Evolutionary conservation across 2,888 invertebrate species (phyloP).

Genomic region (Linyphia triangularis): DNA sequence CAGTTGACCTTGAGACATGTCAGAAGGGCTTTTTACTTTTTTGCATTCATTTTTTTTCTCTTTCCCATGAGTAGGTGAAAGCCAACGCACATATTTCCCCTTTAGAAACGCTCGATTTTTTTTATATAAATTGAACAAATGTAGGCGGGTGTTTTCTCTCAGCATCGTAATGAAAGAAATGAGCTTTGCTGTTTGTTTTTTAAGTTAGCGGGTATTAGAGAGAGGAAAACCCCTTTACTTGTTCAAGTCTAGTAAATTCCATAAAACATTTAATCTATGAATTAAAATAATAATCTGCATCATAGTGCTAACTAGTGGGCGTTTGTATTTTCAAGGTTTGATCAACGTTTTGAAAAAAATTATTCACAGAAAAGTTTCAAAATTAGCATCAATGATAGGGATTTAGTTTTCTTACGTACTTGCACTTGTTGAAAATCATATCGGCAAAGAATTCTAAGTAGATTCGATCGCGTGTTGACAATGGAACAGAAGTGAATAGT

Average conservation of each 20-base stretch:
- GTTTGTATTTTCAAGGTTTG: too few relatives aligned
- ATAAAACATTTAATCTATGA: background rate
- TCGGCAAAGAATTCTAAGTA: too few relatives aligned
- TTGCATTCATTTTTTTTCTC: background rate
- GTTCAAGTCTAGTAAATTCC: background rate
- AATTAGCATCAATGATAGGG: too few relatives aligned
- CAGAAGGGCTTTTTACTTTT: conserved; percentile 33
- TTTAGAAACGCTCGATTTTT: conserved; percentile 24
- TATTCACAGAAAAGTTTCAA: too few relatives aligned
- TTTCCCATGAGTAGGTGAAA: conserved; percentile 58
- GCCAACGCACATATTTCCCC: conserved; percentile 29
- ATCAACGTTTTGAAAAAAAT: too few relatives aligned
- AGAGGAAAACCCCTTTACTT: too few relatives aligned
- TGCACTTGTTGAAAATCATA: too few relatives aligned
- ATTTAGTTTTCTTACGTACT: too few relatives aligned
- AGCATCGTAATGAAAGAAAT: background rate
- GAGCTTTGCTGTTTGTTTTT: background rate
- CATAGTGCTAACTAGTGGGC: too few relatives aligned
- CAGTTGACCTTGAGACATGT: conserved; percentile 61
- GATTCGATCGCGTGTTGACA: too few relatives aligned
- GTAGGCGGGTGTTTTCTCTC: conserved; percentile 43
- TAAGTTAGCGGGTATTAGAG: background rate
- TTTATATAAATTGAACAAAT: background rate
- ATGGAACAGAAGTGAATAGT: too few relatives aligned
- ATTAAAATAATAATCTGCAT: too few relatives aligned